These are phyloP conservation scores for Poecilia picta DNA, from an alignment of 2,797 vertebrate species.

Conservation along the genomic window DNA sequence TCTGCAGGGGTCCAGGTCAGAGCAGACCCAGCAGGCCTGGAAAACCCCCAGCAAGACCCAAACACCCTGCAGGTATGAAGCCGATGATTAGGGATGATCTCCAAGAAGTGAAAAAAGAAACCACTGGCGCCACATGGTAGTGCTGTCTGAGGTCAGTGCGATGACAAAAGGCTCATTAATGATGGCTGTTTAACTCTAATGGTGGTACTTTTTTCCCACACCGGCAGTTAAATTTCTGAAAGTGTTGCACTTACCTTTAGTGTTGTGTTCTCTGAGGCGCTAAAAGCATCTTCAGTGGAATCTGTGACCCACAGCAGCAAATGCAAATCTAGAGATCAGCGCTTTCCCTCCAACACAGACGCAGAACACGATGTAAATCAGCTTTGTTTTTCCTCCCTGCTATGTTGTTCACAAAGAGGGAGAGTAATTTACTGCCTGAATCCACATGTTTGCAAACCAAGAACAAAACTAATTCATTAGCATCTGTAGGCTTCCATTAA, in stretches of 20 bases:
- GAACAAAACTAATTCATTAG: constrained; percentile 38
- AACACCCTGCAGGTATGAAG: constrained; percentile 24
- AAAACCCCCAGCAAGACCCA: constrained; percentile 18
- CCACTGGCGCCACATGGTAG: not conserved
- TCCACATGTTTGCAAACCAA: constrained; percentile 16
- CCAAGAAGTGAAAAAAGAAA: constrained; percentile 24
- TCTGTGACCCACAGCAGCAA: not conserved
- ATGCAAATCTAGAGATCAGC: not conserved
- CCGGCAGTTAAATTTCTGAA: not conserved
- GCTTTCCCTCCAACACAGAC: not conserved
- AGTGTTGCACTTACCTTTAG: not conserved
- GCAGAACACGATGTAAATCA: constrained; percentile 19
- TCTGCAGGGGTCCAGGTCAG: constrained; percentile 41
- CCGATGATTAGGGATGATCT: constrained; percentile 33
- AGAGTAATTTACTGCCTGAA: constrained; percentile 10
- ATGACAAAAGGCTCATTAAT: not conserved
- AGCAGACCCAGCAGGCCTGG: constrained; percentile 11
- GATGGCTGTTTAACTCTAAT: not conserved
- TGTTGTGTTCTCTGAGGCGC: not conserved
- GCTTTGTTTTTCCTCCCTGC: not conserved
- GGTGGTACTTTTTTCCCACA: too few relatives aligned
- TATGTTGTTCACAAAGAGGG: constrained; percentile 4
- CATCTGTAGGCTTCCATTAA: constrained; percentile 27
- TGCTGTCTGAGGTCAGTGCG: constrained; percentile 1
- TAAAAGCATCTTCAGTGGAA: not conserved